Percentiles rank a stretch among this genome's conserved stretches.
Conservation (phyloP, 1,140 invertebrate genomes). For the Cheumatopsyche charites region DNA sequence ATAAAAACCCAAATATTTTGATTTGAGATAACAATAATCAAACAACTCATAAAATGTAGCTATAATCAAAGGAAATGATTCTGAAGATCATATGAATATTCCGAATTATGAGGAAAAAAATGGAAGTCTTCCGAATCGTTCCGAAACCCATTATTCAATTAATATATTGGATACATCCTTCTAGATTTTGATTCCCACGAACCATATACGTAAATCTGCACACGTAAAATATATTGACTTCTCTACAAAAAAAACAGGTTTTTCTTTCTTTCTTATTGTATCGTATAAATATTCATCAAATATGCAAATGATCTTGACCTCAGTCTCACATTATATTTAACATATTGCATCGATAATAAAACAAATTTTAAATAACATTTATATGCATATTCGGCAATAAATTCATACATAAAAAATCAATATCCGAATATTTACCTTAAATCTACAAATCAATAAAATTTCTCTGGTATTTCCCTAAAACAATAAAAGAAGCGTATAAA, state of each 20-base stretch:
- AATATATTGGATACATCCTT: slow-evolving; percentile 25
- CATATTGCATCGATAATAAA: slow-evolving; percentile 16
- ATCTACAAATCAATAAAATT: not conserved
- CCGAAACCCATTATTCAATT: slow-evolving; percentile 18
- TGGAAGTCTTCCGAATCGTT: not conserved
- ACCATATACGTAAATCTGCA: slow-evolving; percentile 11
- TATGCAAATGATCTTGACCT: slow-evolving; percentile 29
- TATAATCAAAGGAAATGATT: too few species aligned
- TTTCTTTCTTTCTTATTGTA: slow-evolving; percentile 15
- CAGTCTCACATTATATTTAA: slow-evolving; percentile 23
- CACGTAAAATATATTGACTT: slow-evolving; percentile 2
- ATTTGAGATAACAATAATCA: too few species aligned
- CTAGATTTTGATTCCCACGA: slow-evolving; percentile 22
- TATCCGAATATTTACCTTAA: too few species aligned
- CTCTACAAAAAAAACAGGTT: not conserved
- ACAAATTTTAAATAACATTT: slow-evolving; percentile 1
- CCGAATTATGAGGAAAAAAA: not conserved
- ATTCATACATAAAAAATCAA: too few species aligned
- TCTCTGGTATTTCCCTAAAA: slow-evolving; percentile 5
- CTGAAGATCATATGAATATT: too few species aligned
- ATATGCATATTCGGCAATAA: not conserved
- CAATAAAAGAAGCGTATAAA: slow-evolving; percentile 1
- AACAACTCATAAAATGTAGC: too few species aligned
- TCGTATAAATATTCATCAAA: slow-evolving; percentile 22
- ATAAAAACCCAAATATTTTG: too few species aligned